Conservation (phyloP, 2,113 vertebrate species). For the Notarius lentiginosus region DNA sequence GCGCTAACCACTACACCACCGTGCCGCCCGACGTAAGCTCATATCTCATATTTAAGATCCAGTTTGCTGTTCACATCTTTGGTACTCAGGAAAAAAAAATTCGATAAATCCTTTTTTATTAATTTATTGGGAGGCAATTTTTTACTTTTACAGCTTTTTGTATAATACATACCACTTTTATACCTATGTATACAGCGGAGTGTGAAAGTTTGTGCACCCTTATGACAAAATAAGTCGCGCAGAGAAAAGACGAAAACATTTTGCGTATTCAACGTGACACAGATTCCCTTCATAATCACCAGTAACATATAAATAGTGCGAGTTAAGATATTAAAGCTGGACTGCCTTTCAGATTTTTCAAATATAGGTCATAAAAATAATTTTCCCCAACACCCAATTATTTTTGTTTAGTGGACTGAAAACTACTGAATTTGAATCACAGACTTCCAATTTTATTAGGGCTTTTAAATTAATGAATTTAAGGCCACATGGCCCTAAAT, state of each 20-base stretch:
- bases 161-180: background rate
- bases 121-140: no score
- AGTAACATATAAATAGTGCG: background rate
- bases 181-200: background rate
- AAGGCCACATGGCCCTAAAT: no score
- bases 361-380: no score
- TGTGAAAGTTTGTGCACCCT: background rate
- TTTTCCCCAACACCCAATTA: no score
- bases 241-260: background rate
- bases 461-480: no score
- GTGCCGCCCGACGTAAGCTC: slow-evolving; percentile 87
- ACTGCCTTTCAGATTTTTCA: no score
- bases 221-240: background rate
- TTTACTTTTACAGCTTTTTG: background rate
- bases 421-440: no score
- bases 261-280: background rate
- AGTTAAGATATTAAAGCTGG: background rate
- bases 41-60: background rate
- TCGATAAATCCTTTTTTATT: no score
- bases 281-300: background rate
- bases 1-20: no score
- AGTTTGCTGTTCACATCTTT: background rate
- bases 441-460: no score
- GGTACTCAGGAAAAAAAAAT: background rate
- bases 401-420: no score